Conservation (phyloP, 2,113 vertebrate genomes). For the Desmodus rotundus region DNA sequence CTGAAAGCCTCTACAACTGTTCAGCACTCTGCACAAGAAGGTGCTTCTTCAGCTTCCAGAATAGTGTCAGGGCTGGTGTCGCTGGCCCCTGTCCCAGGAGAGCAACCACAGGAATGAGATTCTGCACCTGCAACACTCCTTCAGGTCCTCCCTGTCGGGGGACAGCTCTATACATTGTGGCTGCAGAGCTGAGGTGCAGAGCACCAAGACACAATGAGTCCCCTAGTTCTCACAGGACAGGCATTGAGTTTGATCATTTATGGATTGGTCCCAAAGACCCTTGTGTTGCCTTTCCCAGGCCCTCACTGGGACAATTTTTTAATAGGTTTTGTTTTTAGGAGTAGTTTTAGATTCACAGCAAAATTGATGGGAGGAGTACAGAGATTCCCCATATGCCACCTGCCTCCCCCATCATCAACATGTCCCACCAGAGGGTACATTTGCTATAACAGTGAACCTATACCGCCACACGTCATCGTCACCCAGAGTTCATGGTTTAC, state of each 20-base stretch:
- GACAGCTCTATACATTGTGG: not conserved
- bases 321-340: not conserved
- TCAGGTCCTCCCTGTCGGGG: not conserved
- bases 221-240: not conserved
- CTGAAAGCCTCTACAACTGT: not conserved
- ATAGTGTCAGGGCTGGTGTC: not conserved
- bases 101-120: not conserved
- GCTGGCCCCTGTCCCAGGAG: not conserved
- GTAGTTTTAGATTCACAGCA: not conserved
- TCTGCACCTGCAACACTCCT: not conserved
- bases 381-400: too few relatives aligned
- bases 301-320: not conserved
- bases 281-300: not conserved
- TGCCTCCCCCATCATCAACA: too few relatives aligned
- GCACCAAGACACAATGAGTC: accelerated
- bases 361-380: too few relatives aligned
- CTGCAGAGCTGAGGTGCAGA: not conserved
- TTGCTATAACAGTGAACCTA: too few relatives aligned
- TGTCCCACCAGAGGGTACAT: too few relatives aligned
- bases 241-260: accelerated
- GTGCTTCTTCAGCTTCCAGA: not conserved
- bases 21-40: not conserved
- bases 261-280: too few relatives aligned
- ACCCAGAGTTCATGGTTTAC: not conserved
- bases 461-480: too few relatives aligned